Conservation (phyloP, 2,797 vertebrate species). For the Brachyalestes nurse region DNA sequence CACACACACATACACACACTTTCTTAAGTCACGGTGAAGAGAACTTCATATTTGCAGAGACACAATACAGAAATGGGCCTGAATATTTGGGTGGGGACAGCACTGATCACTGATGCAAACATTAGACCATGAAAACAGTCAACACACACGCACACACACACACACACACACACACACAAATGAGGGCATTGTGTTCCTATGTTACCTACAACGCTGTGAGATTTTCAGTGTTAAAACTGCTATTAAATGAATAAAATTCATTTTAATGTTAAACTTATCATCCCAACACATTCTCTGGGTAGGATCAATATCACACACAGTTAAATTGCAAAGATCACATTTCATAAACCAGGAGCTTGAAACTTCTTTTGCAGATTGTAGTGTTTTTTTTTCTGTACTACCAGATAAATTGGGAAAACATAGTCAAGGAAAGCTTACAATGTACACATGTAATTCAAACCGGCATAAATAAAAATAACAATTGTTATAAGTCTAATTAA, state of each 20-base stretch:
- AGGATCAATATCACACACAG: neutral
- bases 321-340: neutral
- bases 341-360: neutral
- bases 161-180: neutral
- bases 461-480: too few relatives aligned
- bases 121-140: neutral
- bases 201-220: neutral
- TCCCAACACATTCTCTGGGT: neutral
- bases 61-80: neutral
- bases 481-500: neutral
- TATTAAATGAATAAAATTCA: neutral
- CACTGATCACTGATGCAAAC: conserved; percentile 3
- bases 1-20: neutral
- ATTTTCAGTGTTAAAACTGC: neutral
- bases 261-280: neutral
- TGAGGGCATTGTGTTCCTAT: neutral
- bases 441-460: too few relatives aligned
- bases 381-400: neutral
- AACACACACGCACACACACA: neutral
- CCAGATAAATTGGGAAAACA: neutral
- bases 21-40: neutral
- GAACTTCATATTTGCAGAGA: too few relatives aligned
- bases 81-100: conserved; percentile 9
- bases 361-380: neutral
- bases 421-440: neutral